A percentile compares a stretch with the other conserved stretches of the same genome.
phyloP scores from a whole-genome alignment of 2,888 invertebrate species.

The Drosophila histrio region DNA sequence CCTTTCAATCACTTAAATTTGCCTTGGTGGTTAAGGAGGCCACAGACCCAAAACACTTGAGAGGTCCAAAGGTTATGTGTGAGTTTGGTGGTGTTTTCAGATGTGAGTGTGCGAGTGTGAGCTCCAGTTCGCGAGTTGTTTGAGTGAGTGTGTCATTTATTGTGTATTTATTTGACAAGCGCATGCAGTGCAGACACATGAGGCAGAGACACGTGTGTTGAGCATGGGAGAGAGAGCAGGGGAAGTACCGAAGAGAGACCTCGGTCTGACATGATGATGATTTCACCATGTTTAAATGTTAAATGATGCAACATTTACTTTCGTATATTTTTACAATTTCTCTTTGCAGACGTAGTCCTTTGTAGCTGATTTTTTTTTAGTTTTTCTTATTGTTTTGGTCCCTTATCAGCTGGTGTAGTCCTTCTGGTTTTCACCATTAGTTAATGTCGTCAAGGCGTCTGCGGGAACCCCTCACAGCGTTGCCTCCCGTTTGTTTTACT shows the following conservation, averaged over 20 bases:
- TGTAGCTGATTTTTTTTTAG: constrained; percentile 37
- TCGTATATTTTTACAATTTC: constrained; percentile 48
- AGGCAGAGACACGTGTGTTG: constrained; percentile 37
- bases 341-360: constrained; percentile 23
- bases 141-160: constrained; percentile 69
- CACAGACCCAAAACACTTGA: constrained; percentile 48
- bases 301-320: constrained; percentile 63
- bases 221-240: not conserved
- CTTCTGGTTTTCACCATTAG: constrained; percentile 50
- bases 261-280: constrained; percentile 21
- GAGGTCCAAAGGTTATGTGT: constrained; percentile 41
- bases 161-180: constrained; percentile 72
- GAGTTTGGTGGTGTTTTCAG: not conserved
- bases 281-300: constrained; percentile 49
- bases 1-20: constrained; percentile 65
- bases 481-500: constrained; percentile 41
- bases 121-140: constrained; percentile 43
- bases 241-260: not conserved
- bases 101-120: not conserved
- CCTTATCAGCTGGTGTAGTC: constrained; percentile 29
- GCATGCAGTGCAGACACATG: constrained; percentile 53
- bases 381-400: constrained; percentile 14
- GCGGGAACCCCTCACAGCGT: not conserved
- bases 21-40: constrained; percentile 25
- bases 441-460: constrained; percentile 58